Evolutionary conservation across 2,797 vertebrate genomes (phyloP), one percentile per base, ranked within the genome.

Genomic region (Sphaeramia orbicularis): DNA sequence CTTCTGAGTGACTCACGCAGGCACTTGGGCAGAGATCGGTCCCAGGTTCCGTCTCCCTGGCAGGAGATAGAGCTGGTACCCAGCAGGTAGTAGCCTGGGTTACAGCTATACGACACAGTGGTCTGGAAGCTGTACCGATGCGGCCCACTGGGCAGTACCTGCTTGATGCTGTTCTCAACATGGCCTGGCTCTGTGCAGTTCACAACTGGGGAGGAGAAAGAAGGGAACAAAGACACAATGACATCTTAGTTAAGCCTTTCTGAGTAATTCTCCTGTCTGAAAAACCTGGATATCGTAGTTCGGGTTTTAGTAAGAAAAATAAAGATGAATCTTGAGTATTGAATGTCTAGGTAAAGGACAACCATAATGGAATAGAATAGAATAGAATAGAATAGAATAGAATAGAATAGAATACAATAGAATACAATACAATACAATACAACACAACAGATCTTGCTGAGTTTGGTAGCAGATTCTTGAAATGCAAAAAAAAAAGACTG

Each of bases 121-220:
- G 96, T 97, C 91, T 97, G 96, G 30, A 96, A 99, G 93, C 96
- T 97, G 95, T 97, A 99, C 69, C 95, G 93, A 89, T 98, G 96
- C 0, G 95, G 95, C 47, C 96, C 95, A 0, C 92, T 96, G 45
- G 95, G 89, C 35, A 96, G 91, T 51, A 99, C 92, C 86, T 98
- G 96, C 14, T 96, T 93, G 7, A 96, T 24, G 77, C 97, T 97
- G 92, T 97, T 96, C 35, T 98, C 97, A 71, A 97, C 94, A 74
- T 98, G 96, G 36, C 97, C 97, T 0, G 98, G 97, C 67, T 99
- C 98, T 16, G 97, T 96, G 87, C 98, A 99, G 91, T 99, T 99
- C 83, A 98, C 94, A 85, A 99, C 98, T 99, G 67, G 47, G 35
- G 4, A 10, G 16, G 35, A 77, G 35, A 77, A 13, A 41, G 68